Percentiles rank a stretch among this genome's conserved stretches.
phyloP scores from a whole-genome alignment of 2,888 invertebrate species.

The Heliconius ethilla region DNA sequence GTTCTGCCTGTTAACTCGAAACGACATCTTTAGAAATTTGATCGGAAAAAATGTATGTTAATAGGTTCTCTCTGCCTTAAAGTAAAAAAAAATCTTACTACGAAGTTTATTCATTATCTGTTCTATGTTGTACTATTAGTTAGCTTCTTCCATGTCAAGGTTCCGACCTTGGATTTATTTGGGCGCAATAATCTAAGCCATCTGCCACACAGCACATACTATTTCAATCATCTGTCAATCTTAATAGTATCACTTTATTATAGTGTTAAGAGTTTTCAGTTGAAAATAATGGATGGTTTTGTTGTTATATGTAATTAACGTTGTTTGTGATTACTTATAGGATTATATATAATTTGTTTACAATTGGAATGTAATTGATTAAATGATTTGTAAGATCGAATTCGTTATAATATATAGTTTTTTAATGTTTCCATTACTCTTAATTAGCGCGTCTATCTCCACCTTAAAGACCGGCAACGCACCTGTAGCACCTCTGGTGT shows the following conservation, averaged over 20 bases:
- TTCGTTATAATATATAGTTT: neutral
- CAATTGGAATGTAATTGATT: neutral
- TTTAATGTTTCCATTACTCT: neutral
- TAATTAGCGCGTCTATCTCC: too few species aligned
- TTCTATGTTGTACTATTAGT: conserved; percentile 51
- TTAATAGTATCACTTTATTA: neutral
- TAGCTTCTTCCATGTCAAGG: conserved; percentile 61
- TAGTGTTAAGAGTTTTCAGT: neutral
- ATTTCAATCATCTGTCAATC: neutral
- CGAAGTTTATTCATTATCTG: neutral
- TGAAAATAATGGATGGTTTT: neutral
- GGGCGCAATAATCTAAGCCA: conserved; percentile 42
- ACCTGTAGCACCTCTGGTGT: too few species aligned
- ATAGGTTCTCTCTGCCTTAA: neutral
- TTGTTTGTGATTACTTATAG: neutral
- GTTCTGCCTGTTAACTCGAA: neutral
- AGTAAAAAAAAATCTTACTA: neutral
- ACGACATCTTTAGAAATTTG: neutral
- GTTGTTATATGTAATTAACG: neutral
- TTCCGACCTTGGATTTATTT: conserved; percentile 58
- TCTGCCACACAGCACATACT: neutral
- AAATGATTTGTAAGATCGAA: neutral
- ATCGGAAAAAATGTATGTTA: neutral
- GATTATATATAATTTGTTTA: neutral
- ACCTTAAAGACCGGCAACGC: too few species aligned